These are phyloP conservation scores for Chinchilla lanigera DNA, from an alignment of 2,113 vertebrate species.

Conservation along the genomic window DNA sequence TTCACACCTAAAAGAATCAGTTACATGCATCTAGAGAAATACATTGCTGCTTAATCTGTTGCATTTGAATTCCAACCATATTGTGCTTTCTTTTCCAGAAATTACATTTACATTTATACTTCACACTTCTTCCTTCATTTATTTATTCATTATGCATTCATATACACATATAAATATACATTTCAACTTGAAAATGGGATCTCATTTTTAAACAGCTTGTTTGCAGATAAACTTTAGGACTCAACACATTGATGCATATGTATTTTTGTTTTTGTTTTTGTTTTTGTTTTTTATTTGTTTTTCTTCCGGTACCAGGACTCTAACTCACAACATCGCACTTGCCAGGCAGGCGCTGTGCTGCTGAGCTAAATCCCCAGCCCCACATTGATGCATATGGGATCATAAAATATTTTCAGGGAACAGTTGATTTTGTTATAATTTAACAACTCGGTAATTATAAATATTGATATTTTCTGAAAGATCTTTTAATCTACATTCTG, in stretches of 20 bases:
- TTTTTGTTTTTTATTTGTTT: no score
- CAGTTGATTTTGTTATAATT: background rate
- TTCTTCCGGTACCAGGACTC: no score
- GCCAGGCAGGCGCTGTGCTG: no score
- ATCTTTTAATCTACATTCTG: background rate
- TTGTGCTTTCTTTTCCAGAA: background rate
- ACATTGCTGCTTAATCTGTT: no score
- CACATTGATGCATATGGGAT: background rate
- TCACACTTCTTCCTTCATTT: background rate
- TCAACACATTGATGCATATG: background rate
- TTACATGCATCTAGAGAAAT: rapidly evolving
- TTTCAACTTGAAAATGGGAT: background rate
- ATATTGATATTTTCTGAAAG: background rate
- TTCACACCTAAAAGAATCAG: no score
- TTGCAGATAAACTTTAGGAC: background rate
- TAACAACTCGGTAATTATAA: background rate
- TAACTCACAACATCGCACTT: no score
- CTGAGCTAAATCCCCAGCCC: no score
- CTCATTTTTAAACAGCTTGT: background rate
- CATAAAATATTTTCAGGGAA: background rate
- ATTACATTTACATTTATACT: background rate
- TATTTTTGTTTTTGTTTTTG: no score
- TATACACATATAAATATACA: background rate
- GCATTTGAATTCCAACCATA: rapidly evolving
- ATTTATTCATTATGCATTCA: background rate